Evolutionary conservation across 2,888 invertebrate genomes (phyloP), one percentile per base, ranked within the genome.

Genomic region (Protodeltote pygarga): DNA sequence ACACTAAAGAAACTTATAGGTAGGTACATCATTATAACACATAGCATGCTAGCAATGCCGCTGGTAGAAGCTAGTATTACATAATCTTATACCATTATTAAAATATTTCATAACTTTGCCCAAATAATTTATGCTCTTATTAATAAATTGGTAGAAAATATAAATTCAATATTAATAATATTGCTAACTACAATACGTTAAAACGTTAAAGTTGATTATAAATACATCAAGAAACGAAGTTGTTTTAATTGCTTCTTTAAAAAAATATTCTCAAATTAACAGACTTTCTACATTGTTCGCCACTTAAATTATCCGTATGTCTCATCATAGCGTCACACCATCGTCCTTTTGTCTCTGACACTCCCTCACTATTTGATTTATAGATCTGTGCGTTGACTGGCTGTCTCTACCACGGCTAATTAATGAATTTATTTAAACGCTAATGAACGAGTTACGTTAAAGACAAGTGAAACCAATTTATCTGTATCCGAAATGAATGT

Each of bases 351-450:
- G 90, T 91, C 81, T 82, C 63, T 89, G 89, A 90, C 91, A 88
- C 86, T 84, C 91, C 89, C 91, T 88, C 83, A 87, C 87, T 86
- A 89, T 91, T 91, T 92, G 91, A 92, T 92, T 91, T 91, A 92
- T 91, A 89, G 89, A 87, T 85, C 83, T 81, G 75, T 83, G 73
- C 89, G 89, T 83, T 85, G 88, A 89, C 85, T 85, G 81, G 81
- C 83, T 87, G 89, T 90, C 89, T 87, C 85, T 75, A 64, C 66
- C 71, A 47, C 65, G 62, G 79, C 85, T 89, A 89, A 91, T 92
- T 91, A 92, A 92, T 91, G 90, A 91, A 89, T 91, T 90, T 89
- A 91, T 92, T 91, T 89, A 86, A 91, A 89, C 87, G 82, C 84
- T 91, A 92, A 92, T 91, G 91, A 92, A 91, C 88, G 86, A 90